These are phyloP conservation scores for Himalopsyche kuldschensis DNA, from an alignment of 2,888 invertebrate genomes.

Conservation along the genomic window DNA sequence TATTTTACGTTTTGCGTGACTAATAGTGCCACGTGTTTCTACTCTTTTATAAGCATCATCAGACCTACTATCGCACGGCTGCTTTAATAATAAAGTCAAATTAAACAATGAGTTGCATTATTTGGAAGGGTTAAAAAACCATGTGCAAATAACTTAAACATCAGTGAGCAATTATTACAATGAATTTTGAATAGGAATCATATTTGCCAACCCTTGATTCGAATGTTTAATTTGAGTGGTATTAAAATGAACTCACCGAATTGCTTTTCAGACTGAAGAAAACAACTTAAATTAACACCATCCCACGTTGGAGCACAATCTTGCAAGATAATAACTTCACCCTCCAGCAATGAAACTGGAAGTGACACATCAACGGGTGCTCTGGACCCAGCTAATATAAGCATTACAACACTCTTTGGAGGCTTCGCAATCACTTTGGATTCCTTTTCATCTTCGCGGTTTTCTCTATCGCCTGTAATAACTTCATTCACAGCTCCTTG, in stretches of 20 bases:
- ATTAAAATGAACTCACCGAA: slow-evolving; percentile 48
- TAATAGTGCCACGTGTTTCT: no score
- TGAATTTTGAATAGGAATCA: no score
- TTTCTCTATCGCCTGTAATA: slow-evolving; percentile 47
- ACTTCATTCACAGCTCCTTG: slow-evolving; percentile 46
- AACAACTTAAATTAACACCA: slow-evolving; percentile 56
- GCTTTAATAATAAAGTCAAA: no score
- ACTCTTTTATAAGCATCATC: no score
- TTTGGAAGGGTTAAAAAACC: no score
- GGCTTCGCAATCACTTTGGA: slow-evolving; percentile 38
- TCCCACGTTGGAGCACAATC: slow-evolving; percentile 61
- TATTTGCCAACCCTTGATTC: neutral
- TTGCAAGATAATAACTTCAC: slow-evolving; percentile 66
- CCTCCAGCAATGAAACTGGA: slow-evolving; percentile 61
- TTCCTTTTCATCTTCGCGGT: slow-evolving; percentile 47
- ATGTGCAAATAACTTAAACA: no score
- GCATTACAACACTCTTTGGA: slow-evolving; percentile 52
- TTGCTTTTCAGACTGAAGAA: slow-evolving; percentile 57
- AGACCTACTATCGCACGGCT: no score
- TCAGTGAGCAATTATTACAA: no score
- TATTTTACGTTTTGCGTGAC: no score
- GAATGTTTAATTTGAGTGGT: neutral
- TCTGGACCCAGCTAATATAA: slow-evolving; percentile 60
- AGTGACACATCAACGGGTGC: slow-evolving; percentile 65
- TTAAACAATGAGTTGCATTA: no score